Evolutionary conservation across 2,888 invertebrate genomes (phyloP).

Genomic region (Mayetiola destructor): DNA sequence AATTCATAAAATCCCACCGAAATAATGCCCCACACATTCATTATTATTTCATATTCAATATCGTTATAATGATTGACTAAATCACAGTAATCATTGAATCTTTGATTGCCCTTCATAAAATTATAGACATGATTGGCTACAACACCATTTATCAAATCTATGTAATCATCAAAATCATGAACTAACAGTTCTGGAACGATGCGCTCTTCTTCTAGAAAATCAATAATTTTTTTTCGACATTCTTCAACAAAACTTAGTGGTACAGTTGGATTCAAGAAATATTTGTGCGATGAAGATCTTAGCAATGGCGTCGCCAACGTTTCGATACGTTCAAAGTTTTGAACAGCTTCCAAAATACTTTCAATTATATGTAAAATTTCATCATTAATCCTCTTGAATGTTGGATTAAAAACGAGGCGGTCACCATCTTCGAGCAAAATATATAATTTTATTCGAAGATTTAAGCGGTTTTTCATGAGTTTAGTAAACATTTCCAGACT

Average conservation of each 20-base stretch:
- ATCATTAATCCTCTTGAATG: constrained; percentile 57
- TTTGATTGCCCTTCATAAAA: constrained; percentile 51
- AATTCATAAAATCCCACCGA: constrained; percentile 75
- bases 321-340: constrained; percentile 63
- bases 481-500: constrained; percentile 65
- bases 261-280: constrained; percentile 51
- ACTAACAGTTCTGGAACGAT: constrained; percentile 48
- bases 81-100: constrained; percentile 48
- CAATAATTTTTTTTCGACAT: constrained; percentile 46
- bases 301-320: constrained; percentile 38
- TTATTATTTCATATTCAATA: constrained; percentile 47
- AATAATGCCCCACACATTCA: constrained; percentile 41
- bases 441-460: constrained; percentile 46
- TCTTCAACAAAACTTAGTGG: constrained; percentile 49
- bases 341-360: constrained; percentile 57
- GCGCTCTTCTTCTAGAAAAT: constrained; percentile 53
- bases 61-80: constrained; percentile 47
- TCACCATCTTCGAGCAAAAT: constrained; percentile 36
- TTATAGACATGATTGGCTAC: constrained; percentile 41
- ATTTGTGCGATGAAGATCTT: constrained; percentile 16
- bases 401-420: constrained; percentile 54
- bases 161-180: constrained; percentile 68
- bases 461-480: constrained; percentile 55
- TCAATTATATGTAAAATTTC: constrained; percentile 56
- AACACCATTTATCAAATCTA: constrained; percentile 57